These are phyloP conservation scores for Nasua narica DNA, from an alignment of 2,797 vertebrate species.

Conservation along the genomic window DNA sequence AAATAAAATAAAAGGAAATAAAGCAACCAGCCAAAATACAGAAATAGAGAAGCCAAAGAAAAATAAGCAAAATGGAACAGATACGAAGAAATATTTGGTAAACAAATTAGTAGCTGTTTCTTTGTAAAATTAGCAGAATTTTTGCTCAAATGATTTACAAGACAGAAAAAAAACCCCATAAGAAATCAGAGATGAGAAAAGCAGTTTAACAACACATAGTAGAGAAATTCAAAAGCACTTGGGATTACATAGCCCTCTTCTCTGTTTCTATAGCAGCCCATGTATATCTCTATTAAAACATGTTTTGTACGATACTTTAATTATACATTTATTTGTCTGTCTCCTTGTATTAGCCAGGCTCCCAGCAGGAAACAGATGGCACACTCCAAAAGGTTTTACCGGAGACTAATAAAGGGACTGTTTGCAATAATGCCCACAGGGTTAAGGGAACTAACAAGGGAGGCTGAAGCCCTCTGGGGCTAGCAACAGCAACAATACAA, in stretches of 20 bases:
- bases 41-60: conserved; percentile 1
- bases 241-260: neutral
- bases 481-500: neutral
- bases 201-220: neutral
- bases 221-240: conserved; percentile 25
- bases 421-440: neutral
- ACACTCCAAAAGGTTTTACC: neutral
- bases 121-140: neutral
- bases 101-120: neutral
- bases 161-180: neutral
- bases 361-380: neutral
- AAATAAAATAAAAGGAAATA: neutral
- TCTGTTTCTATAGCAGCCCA: neutral
- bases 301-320: conserved; percentile 17
- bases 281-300: neutral
- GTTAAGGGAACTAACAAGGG: neutral
- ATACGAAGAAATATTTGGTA: neutral
- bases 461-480: neutral
- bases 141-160: conserved; percentile 1
- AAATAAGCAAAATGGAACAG: conserved; percentile 11
- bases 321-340: conserved; percentile 35
- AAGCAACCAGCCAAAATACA: neutral
- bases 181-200: neutral
- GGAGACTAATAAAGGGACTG: neutral
- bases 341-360: conserved; percentile 12